Evolutionary conservation across 92 coral and sea anemone genomes (phyloP), one percentile per base, ranked within the genome.

Genomic region (Nematostella vectensis): DNA sequence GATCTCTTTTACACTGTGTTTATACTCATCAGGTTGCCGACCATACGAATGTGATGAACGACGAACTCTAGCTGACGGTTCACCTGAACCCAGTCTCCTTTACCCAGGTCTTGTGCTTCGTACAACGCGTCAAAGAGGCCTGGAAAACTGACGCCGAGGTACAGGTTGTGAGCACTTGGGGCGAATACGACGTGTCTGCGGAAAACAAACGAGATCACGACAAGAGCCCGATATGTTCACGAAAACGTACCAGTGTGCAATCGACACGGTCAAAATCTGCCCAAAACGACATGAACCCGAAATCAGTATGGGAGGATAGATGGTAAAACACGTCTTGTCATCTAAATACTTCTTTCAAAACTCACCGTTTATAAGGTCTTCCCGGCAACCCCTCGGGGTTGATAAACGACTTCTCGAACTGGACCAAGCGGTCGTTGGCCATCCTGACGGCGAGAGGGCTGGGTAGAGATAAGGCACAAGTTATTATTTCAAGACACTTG

Each of bases 341-440:
- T n/a, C n/a, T n/a, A n/a, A n/a, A n/a, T n/a, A n/a, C n/a, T n/a
- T n/a, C n/a, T 33, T 33, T 33, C 6, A 15, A 33, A 15, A 15
- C 73, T 0, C 50, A 83, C 93, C 86, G 76, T 29, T 47, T 64
- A 48, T 51, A 74, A 28, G 93, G 93, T 25, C 85, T 69, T 55
- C 86, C 82, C 45, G 86, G 82, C 15, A 78, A 57, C 20, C 93
- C 93, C 45, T 72, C 79, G 1, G 78, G 78, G 71, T 78, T 81
- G 59, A 78, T 59, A 25, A 83, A 83, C 3, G 93, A 65, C 42
- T 75, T 78, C 58, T 83, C 93, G 33, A 83, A 74, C 56, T 79
- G 87, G 64, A 83, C 66, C 55, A 83, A 52, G 29, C 81, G 87
- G 70, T 83, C 94, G 55, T 80, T 79, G 22, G 76, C 87, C 72